These are phyloP conservation scores for Trematomus loennbergii DNA, from an alignment of 2,113 vertebrate genomes.

Conservation along the genomic window DNA sequence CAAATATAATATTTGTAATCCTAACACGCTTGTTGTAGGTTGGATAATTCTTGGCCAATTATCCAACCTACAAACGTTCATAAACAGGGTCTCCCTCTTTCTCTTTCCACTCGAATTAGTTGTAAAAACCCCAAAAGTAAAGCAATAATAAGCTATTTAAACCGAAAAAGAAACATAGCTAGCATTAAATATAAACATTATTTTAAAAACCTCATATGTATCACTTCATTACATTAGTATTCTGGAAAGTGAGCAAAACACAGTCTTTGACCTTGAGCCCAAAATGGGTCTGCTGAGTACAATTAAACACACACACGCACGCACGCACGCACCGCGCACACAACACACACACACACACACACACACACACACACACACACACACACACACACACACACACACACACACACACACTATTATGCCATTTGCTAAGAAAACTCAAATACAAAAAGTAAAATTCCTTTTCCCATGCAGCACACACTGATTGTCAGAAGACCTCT, in stretches of 20 bases:
- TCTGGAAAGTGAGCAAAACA: constrained; percentile 5
- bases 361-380: constrained; percentile 1
- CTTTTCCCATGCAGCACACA: not conserved
- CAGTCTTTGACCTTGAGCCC: constrained; percentile 61
- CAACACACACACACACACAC: constrained; percentile 21
- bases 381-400: not conserved
- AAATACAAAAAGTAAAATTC: too few relatives aligned
- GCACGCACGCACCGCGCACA: constrained; percentile 23
- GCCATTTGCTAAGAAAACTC: too few relatives aligned
- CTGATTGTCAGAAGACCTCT: constrained; percentile 17
- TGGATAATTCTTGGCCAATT: too few relatives aligned
- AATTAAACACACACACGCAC: constrained; percentile 30
- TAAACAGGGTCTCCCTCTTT: too few relatives aligned
- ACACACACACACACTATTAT: too few relatives aligned
- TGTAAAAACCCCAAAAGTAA: too few relatives aligned
- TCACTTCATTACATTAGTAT: constrained; percentile 4
- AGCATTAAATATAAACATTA: not conserved
- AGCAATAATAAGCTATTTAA: too few relatives aligned
- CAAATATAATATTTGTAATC: not conserved
- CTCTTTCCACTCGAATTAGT: too few relatives aligned
- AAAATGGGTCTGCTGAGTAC: constrained; percentile 43
- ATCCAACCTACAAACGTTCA: too few relatives aligned
- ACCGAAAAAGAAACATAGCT: not conserved
- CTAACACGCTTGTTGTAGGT: not conserved
- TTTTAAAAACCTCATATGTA: accelerated